Conservation (phyloP, 2,797 vertebrate genomes). For the Gobionotothen gibberifrons region DNA sequence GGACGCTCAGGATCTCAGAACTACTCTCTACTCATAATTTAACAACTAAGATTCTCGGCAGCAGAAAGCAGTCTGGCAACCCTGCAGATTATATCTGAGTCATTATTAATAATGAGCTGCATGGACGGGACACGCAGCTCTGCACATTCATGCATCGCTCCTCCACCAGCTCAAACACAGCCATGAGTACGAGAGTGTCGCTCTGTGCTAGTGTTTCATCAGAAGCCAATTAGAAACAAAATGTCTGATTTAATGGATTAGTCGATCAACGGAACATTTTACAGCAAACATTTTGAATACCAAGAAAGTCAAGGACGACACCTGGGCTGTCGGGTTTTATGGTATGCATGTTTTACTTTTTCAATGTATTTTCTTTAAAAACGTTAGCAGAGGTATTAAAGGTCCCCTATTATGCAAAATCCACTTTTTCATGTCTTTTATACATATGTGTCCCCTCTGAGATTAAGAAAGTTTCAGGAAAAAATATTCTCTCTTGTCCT, state of each 20-base stretch:
- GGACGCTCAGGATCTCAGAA: slow-evolving; percentile 46
- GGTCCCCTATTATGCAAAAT: no score
- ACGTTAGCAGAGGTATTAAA: neutral
- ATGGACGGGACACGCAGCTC: slow-evolving; percentile 47
- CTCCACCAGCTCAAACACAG: slow-evolving; percentile 44
- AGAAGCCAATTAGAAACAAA: slow-evolving; percentile 44
- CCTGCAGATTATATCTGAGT: slow-evolving; percentile 66
- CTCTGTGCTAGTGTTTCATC: slow-evolving; percentile 46
- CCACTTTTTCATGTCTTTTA: no score
- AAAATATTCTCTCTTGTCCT: no score
- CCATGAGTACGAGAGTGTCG: slow-evolving; percentile 38
- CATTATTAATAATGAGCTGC: slow-evolving; percentile 75
- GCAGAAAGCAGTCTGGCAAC: slow-evolving; percentile 65
- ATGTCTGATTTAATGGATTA: slow-evolving; percentile 14
- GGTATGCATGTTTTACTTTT: neutral
- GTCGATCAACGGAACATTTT: neutral
- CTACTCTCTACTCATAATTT: slow-evolving; percentile 67
- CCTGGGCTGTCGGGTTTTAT: neutral
- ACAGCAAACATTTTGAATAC: neutral
- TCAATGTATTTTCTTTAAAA: neutral
- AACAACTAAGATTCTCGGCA: slow-evolving; percentile 62
- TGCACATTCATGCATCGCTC: slow-evolving; percentile 52
- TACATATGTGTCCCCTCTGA: no score
- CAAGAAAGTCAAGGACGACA: neutral
- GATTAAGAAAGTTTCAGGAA: no score